These are phyloP conservation scores for Philaethria dido DNA, from an alignment of 2,888 invertebrate species.

Conservation along the genomic window DNA sequence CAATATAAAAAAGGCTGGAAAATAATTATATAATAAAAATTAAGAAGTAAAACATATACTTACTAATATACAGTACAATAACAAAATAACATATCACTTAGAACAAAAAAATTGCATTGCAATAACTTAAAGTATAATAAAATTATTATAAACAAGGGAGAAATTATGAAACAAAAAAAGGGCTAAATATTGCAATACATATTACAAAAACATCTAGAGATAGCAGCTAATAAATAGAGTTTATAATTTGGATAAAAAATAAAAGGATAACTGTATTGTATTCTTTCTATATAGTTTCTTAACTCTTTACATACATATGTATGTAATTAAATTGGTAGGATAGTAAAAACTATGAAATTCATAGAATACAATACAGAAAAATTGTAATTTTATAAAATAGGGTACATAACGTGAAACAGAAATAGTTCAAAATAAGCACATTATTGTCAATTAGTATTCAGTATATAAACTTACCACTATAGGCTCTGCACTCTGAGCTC, in stretches of 20 bases:
- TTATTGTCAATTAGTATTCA: slow-evolving; percentile 52
- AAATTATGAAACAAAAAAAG: slow-evolving; percentile 42
- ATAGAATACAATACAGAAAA: slow-evolving; percentile 13
- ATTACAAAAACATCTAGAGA: slow-evolving; percentile 77
- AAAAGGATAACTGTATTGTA: slow-evolving; percentile 38
- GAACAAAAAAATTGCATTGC: slow-evolving; percentile 7
- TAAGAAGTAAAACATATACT: neutral
- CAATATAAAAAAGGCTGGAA: slow-evolving; percentile 1
- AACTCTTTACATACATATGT: neutral
- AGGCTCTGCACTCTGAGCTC: slow-evolving; percentile 95
- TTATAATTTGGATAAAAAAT: slow-evolving; percentile 39
- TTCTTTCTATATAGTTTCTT: neutral
- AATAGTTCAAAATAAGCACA: slow-evolving; percentile 50
- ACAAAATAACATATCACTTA: slow-evolving; percentile 1
- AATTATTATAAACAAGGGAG: slow-evolving; percentile 18
- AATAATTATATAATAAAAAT: neutral
- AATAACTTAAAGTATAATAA: slow-evolving; percentile 3
- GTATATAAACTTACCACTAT: slow-evolving; percentile 93
- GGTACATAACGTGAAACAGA: slow-evolving; percentile 31
- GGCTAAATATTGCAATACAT: slow-evolving; percentile 60
- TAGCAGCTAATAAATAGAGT: slow-evolving; percentile 67
- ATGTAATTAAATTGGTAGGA: too few species aligned
- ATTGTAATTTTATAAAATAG: slow-evolving; percentile 6
- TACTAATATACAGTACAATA: slow-evolving; percentile 3
- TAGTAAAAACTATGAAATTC: too few species aligned